Conservation (phyloP, 1,140 invertebrate genomes). For the Lucilia sericata region DNA sequence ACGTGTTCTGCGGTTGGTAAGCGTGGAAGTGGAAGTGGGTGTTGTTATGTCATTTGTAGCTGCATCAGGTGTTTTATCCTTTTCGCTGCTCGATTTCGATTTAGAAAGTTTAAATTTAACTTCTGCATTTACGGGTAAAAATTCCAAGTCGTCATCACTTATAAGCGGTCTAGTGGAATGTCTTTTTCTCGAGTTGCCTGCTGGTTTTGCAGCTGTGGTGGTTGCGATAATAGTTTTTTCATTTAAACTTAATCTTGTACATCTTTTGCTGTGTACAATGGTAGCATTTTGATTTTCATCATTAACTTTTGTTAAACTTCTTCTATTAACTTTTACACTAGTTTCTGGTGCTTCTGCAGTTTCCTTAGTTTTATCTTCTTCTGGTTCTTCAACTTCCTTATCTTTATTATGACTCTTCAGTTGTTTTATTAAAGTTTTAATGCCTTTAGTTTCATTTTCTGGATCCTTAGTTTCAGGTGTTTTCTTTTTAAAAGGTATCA, state of each 20-base stretch:
- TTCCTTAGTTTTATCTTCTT: not conserved
- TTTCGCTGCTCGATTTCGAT: not conserved
- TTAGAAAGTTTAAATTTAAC: not conserved
- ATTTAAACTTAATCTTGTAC: not conserved
- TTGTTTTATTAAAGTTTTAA: not conserved
- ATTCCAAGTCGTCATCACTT: conserved; percentile 4
- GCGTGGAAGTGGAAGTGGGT: too few species aligned
- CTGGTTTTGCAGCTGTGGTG: not conserved
- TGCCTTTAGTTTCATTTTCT: not conserved
- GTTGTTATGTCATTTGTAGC: not conserved
- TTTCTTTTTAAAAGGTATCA: not conserved
- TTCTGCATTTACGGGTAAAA: not conserved
- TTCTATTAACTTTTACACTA: not conserved
- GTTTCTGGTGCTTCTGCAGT: not conserved
- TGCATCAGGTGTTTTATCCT: not conserved
- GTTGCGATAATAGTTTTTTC: not conserved
- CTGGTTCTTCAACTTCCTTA: not conserved
- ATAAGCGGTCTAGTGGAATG: not conserved
- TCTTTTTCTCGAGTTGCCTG: not conserved
- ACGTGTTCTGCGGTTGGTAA: not conserved
- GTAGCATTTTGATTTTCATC: not conserved
- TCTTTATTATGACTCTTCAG: not conserved
- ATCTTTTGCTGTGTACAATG: not conserved
- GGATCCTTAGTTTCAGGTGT: not conserved
- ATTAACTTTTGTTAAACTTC: not conserved